Base-by-base conservation (phyloP, 2,797 vertebrate genomes). In the Lacerta viridis region DNA sequence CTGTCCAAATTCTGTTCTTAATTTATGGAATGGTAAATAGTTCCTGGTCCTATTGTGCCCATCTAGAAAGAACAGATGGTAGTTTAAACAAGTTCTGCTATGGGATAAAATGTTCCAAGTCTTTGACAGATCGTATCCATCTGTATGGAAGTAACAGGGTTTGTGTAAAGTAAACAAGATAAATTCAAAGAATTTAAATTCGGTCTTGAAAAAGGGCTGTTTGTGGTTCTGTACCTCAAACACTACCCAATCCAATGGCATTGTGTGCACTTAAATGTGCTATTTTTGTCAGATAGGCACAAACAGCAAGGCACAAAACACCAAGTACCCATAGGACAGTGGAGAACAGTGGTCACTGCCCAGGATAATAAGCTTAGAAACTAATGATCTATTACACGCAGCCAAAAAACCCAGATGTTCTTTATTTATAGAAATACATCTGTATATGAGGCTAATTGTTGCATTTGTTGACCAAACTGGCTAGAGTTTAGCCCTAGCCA, bases 31-130 rank as follows among this genome's bases (percentile, higher is more conserved):
- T 91, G 84, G 90, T 93, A 86, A 94, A 92, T 87, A 92, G 84
- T 93, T 93, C 90, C 84, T 95, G 90, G 92, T 88, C 61, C 91
- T 90, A 55, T 76, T 91, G 83, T 95, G 92, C 86, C 95, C 93
- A 91, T 95, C 84, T 90, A 92, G 92, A 92, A 95, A 86, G 93
- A 95, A 93, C 93, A 95, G 94, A 95, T 96, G 95, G 93, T 93
- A 89, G 85, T 94, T 81, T 94, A 92, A 93, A 91, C 90, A 92
- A 90, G 69, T 91, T 95, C 94, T 95, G 78, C 90, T 93, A 25
- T 79, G 88, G 92, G 77, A 88, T 95, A 93, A 95, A 93, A 94
- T 82, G 83, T 94, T 94, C 93, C 86, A 88, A 85, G 90, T 94
- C 92, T 95, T 93, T 91, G 89, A 55, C 39, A 91, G 94, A 94